Evolutionary conservation across 2,888 invertebrate species (phyloP).

Genomic region (Dicyrtomina minuta): DNA sequence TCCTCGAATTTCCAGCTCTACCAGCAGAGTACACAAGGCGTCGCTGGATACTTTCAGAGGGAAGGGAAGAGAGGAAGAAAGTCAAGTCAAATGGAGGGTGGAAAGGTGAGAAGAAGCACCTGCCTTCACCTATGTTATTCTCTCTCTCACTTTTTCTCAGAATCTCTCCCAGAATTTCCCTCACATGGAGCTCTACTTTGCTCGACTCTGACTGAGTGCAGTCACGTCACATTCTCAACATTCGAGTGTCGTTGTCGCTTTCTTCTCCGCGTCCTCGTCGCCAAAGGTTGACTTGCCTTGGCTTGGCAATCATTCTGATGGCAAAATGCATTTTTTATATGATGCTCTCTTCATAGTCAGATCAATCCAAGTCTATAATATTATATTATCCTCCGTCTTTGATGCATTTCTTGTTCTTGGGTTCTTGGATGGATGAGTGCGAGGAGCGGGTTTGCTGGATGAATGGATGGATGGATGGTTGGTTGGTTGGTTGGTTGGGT

Average conservation of each 20-base stretch:
- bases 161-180: not conserved
- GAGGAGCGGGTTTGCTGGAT: too few species aligned
- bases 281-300: constrained; percentile 29
- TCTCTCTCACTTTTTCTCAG: not conserved
- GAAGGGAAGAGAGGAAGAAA: too few species aligned
- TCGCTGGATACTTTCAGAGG: not conserved
- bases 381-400: not conserved
- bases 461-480: not conserved
- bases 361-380: constrained; percentile 31
- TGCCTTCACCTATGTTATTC: not conserved
- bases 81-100: constrained; percentile 11
- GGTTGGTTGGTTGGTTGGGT: too few species aligned
- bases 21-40: not conserved
- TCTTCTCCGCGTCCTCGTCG: constrained; percentile 20
- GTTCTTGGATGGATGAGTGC: too few species aligned
- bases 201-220: constrained; percentile 9
- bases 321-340: constrained; percentile 52
- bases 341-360: constrained; percentile 41
- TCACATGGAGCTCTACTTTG: not conserved
- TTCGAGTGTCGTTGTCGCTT: constrained; percentile 10
- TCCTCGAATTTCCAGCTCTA: too few species aligned
- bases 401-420: too few species aligned
- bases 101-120: constrained; percentile 26
- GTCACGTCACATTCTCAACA: too few species aligned
- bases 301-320: constrained; percentile 43